These are phyloP conservation scores for Platyrinchus mystaceus DNA, from an alignment of 2,797 vertebrate species.

Conservation along the genomic window DNA sequence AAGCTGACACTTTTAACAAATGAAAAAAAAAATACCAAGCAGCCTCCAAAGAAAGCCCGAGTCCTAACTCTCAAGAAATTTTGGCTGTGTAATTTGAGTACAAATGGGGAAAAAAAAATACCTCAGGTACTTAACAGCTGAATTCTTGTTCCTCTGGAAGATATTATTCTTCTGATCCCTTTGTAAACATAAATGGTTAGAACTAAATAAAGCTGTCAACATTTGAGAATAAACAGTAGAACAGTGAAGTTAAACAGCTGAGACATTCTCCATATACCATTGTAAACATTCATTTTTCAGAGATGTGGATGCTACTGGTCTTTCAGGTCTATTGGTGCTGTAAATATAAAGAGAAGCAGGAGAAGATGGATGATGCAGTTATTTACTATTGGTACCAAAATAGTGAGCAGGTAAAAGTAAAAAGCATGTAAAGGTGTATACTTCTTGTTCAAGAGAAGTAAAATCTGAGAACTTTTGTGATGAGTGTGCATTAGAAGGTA, in stretches of 20 bases:
- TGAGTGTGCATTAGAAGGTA: not conserved
- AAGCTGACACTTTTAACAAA: not conserved
- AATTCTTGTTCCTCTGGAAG: not conserved
- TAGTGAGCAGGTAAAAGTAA: not conserved
- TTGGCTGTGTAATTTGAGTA: not conserved
- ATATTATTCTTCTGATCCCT: not conserved
- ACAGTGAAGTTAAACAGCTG: not conserved
- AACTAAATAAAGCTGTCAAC: conserved; percentile 16
- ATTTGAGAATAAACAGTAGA: not conserved
- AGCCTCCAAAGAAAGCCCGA: not conserved
- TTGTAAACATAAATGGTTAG: not conserved
- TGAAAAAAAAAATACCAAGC: not conserved
- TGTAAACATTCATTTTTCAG: not conserved
- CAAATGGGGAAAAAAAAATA: rapidly evolving
- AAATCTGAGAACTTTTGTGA: not conserved
- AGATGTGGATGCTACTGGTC: not conserved
- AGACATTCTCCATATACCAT: not conserved
- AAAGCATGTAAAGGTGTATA: not conserved
- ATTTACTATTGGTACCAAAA: not conserved
- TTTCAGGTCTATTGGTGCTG: not conserved
- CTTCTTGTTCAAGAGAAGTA: not conserved
- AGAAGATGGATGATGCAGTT: not conserved
- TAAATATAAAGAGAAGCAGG: not conserved
- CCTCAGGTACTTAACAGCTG: not conserved
- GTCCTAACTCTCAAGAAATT: not conserved